A percentile compares a stretch with the other conserved stretches of the same genome.
Conservation (phyloP, 2,113 vertebrate species). For the Lycaon pictus region DNA sequence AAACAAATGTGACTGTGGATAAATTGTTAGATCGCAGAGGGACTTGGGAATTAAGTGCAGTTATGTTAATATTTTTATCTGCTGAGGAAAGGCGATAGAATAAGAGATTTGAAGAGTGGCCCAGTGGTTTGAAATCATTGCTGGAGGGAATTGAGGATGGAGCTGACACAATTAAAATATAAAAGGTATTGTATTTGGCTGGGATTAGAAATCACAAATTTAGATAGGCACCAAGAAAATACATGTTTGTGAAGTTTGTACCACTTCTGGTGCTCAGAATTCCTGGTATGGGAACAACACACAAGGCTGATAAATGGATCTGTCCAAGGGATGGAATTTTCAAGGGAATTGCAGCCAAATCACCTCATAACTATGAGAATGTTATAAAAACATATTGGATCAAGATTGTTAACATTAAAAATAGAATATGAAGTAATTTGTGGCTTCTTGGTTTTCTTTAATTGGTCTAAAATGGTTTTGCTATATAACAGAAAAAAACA, state of each 20-base stretch:
- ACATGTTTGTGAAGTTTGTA: not conserved
- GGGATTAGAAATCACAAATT: not conserved
- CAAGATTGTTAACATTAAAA: not conserved
- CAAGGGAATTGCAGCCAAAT: not conserved
- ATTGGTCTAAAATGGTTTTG: not conserved
- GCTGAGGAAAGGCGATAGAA: not conserved
- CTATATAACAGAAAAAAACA: not conserved
- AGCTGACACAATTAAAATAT: not conserved
- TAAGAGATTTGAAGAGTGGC: not conserved
- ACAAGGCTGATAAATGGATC: not conserved
- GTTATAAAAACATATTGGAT: not conserved
- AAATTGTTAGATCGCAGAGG: not conserved
- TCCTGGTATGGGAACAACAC: not conserved
- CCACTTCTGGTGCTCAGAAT: not conserved
- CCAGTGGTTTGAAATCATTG: conserved; percentile 3
- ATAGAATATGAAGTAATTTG: not conserved
- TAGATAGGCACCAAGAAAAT: not conserved
- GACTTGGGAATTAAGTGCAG: not conserved
- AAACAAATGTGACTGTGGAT: not conserved
- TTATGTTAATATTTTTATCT: not conserved
- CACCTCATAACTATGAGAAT: not conserved
- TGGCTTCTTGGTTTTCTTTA: not conserved
- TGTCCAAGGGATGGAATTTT: conserved; percentile 9
- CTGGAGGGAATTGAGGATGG: not conserved
- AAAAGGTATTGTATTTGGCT: not conserved